phyloP scores from a whole-genome alignment of 2,888 invertebrate species.

The Resseliella maxima region DNA sequence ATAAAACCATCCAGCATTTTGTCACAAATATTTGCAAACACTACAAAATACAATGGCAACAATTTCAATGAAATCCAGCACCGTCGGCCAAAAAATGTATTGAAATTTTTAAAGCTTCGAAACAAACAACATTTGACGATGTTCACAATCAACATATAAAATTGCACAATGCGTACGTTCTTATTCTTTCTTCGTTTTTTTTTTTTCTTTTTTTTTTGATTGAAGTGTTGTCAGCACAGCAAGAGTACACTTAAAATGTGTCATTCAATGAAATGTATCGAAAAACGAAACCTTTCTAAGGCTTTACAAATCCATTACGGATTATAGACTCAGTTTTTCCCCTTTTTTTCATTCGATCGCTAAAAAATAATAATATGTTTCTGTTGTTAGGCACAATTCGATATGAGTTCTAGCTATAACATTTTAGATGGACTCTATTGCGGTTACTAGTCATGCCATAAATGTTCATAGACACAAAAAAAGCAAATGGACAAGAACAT shows the following conservation, averaged over 20 bases:
- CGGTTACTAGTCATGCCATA: too few species aligned
- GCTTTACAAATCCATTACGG: conserved; percentile 44
- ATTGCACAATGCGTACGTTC: background rate
- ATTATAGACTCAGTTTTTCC: background rate
- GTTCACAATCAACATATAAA: background rate
- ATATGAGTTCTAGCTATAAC: background rate
- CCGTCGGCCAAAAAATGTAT: background rate
- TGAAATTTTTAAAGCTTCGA: background rate
- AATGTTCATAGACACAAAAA: too few species aligned
- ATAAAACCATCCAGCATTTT: background rate
- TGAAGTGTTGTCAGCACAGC: background rate
- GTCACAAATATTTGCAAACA: background rate
- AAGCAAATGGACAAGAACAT: too few species aligned
- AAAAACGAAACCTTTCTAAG: conserved; percentile 18
- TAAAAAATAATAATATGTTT: background rate
- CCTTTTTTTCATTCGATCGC: background rate
- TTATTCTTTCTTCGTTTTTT: background rate
- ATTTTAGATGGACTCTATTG: background rate
- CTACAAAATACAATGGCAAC: conserved; percentile 8
- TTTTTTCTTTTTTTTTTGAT: background rate
- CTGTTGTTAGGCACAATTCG: background rate
- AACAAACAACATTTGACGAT: background rate
- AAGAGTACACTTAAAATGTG: background rate
- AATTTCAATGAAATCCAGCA: too few species aligned
- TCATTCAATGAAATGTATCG: background rate